Evolutionary conservation across 2,113 vertebrate species (phyloP).

Genomic region (Tringa solitaria): DNA sequence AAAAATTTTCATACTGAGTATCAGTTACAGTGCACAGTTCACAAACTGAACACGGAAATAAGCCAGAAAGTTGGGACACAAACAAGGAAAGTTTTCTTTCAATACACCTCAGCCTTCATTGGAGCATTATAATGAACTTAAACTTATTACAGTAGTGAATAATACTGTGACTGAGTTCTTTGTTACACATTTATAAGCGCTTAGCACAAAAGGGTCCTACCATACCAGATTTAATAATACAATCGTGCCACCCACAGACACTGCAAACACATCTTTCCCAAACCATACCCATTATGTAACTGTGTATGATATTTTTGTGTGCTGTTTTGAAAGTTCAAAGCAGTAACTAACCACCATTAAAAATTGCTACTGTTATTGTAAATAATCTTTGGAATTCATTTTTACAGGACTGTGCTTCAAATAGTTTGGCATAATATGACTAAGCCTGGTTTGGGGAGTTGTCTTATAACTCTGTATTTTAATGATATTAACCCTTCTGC

Average conservation of each 20-base stretch:
- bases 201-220: constrained; percentile 32
- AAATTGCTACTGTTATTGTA: background rate
- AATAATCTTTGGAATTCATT: constrained; percentile 16
- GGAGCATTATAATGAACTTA: constrained; percentile 9
- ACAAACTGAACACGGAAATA: background rate
- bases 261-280: constrained; percentile 17
- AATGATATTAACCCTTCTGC: background rate
- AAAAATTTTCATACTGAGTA: background rate
- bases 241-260: constrained; percentile 27
- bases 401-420: background rate
- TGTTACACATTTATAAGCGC: background rate
- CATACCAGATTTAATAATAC: constrained; percentile 35
- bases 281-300: constrained; percentile 40
- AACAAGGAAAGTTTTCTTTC: background rate
- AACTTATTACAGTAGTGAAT: constrained; percentile 12
- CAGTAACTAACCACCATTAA: background rate
- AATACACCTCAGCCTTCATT: background rate
- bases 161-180: background rate
- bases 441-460: background rate
- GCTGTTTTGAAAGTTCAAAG: constrained; percentile 24
- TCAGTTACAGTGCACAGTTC: background rate
- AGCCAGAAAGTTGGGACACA: background rate
- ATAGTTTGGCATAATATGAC: background rate
- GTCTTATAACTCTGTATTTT: background rate
- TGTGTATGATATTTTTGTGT: background rate